Conservation (phyloP, 2,888 invertebrate species). For the Yponomeuta cagnagella region DNA sequence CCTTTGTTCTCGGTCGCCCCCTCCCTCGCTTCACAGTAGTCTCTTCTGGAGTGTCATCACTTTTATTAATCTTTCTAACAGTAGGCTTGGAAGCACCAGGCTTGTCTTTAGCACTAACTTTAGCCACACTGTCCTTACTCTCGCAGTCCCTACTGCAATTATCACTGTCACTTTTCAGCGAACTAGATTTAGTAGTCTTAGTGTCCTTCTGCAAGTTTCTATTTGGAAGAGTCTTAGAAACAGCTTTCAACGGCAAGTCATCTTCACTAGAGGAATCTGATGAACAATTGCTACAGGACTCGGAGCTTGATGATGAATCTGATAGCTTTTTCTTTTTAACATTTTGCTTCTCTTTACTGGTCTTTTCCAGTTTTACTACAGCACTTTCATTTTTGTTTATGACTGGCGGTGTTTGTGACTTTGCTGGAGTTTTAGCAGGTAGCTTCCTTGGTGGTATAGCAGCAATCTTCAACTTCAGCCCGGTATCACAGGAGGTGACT, state of each 20-base stretch:
- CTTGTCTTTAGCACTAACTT: slow-evolving; percentile 47
- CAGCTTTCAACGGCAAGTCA: slow-evolving; percentile 60
- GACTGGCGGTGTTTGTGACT: slow-evolving; percentile 38
- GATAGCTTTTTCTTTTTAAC: slow-evolving; percentile 39
- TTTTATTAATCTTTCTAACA: slow-evolving; percentile 51
- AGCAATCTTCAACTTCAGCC: slow-evolving; percentile 77
- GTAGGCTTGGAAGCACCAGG: slow-evolving; percentile 43
- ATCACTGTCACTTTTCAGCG: slow-evolving; percentile 50
- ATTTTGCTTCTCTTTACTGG: slow-evolving; percentile 32
- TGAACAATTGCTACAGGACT: slow-evolving; percentile 69
- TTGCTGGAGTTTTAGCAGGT: slow-evolving; percentile 50
- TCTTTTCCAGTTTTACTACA: slow-evolving; percentile 35
- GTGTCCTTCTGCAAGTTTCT: slow-evolving; percentile 32
- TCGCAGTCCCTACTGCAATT: slow-evolving; percentile 44
- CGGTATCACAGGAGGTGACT: slow-evolving; percentile 77
- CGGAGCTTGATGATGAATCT: slow-evolving; percentile 66
- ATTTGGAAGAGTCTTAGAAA: slow-evolving; percentile 50
- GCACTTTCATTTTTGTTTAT: slow-evolving; percentile 47
- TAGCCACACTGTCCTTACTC: slow-evolving; percentile 43
- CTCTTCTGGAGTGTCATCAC: slow-evolving; percentile 44
- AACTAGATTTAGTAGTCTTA: slow-evolving; percentile 34
- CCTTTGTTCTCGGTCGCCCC: slow-evolving; percentile 61
- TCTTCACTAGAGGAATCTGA: slow-evolving; percentile 66
- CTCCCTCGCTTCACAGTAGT: slow-evolving; percentile 47
- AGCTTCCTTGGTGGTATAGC: slow-evolving; percentile 70